Evolutionary conservation across 2,797 vertebrate genomes (phyloP), one percentile per base, ranked within the genome.

Genomic region (Sebastes paucispinis): DNA sequence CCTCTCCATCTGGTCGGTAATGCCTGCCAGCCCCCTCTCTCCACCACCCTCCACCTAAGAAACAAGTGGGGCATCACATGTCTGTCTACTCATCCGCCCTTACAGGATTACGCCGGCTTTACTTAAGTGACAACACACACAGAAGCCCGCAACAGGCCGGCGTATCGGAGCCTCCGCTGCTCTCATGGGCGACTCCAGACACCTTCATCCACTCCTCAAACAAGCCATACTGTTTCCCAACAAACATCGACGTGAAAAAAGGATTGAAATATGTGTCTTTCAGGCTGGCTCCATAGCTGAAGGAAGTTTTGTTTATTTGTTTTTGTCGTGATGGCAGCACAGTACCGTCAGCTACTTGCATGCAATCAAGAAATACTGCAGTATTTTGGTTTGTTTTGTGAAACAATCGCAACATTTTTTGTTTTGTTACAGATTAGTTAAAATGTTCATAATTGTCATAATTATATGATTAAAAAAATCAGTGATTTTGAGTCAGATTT

Each of bases 61-160:
- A 88, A 93, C 93, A 94, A 94, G 93, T 93, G 93, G 91, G 89
- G 73, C 91, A 92, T 92, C 91, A 94, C 94, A 92, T 92, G 93
- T 90, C 89, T 90, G 88, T 86, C 87, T 89, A 94, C 94, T 95
- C 94, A 94, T 95, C 93, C 93, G 85, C 88, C 93, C 93, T 94
- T 92, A 94, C 87, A 90, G 92, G 94, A 95, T 96, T 95, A 95
- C 69, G 52, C 81, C 80, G 82, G 95, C 94, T 93, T 95, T 92
- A 84, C 91, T 93, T 90, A 91, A 91, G 89, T 89, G 90, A 94
- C 91, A 92, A 89, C 80, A 86, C 89, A 85, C 73, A 72, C 70
- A 85, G 70, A 72, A 63, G 75, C 52, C 54, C 25, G 31, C 79
- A 80, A 80, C 73, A 77, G 77, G 59, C 71, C 20, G 14, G 75